phyloP scores from a whole-genome alignment of 30 jellyfish, hydroid and myxozoan species.

The Aurelia coerulea region DNA sequence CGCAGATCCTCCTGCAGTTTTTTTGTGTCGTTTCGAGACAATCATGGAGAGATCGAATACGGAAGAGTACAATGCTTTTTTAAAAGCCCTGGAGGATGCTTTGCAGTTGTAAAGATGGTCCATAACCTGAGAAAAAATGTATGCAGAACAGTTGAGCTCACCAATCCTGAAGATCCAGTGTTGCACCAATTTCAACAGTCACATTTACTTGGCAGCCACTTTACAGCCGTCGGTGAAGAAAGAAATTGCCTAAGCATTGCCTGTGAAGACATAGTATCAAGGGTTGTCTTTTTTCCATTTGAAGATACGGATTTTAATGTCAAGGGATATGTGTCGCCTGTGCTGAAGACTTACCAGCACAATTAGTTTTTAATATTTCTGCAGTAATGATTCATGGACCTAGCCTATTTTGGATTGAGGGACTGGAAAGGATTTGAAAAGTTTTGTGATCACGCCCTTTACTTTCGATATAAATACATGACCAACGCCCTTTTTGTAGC shows the following conservation, averaged over 20 bases:
- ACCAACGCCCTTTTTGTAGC: too few species aligned
- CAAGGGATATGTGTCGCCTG: conserved; percentile 17
- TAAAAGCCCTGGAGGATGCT: conserved; percentile 4
- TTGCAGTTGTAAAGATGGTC: conserved; percentile 16
- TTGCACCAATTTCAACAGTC: conserved; percentile 10
- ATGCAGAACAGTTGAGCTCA: conserved; percentile 8
- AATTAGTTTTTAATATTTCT: background rate
- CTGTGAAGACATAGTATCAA: conserved; percentile 6
- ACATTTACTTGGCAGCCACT: conserved; percentile 16
- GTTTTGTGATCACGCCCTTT: too few species aligned
- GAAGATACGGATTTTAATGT: background rate
- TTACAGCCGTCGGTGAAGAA: background rate
- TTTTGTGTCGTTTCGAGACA: background rate
- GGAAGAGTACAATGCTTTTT: conserved; percentile 7
- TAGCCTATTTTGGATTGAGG: too few species aligned
- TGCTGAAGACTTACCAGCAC: conserved; percentile 26
- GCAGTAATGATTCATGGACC: too few species aligned
- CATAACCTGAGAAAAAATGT: conserved; percentile 6
- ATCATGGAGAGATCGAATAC: background rate
- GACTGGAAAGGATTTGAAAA: too few species aligned
- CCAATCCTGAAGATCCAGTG: conserved; percentile 20
- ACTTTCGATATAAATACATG: too few species aligned
- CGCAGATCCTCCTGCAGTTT: conserved; percentile 27
- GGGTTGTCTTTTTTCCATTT: conserved; percentile 5
- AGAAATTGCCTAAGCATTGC: background rate